Evolutionary conservation across 2,888 invertebrate species (phyloP).

Genomic region (Erannis defoliaria): DNA sequence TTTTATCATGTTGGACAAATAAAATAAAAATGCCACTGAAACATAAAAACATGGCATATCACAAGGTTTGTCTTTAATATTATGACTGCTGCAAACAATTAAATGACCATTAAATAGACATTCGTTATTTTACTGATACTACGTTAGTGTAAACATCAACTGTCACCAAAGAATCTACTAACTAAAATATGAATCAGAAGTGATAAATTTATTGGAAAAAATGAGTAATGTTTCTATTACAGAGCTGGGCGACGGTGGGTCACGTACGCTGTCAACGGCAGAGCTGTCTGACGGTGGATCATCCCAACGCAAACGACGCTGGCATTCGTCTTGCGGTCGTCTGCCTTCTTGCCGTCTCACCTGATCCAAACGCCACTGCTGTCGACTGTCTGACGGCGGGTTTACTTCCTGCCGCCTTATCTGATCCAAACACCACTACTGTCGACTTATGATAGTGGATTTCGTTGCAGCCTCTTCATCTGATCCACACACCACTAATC

Average conservation of each 20-base stretch:
- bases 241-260: conserved; percentile 77
- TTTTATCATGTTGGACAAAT: too few relatives aligned
- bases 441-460: not conserved
- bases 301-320: not conserved
- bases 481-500: not conserved
- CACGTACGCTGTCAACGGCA: conserved; percentile 79
- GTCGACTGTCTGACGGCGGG: not conserved
- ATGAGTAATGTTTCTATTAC: conserved; percentile 41
- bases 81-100: too few relatives aligned
- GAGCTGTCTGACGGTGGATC: conserved; percentile 59
- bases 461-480: not conserved
- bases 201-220: not conserved
- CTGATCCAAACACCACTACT: not conserved
- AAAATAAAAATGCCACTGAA: too few relatives aligned
- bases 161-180: not conserved
- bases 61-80: too few relatives aligned
- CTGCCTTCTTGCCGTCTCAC: not conserved
- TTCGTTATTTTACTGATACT: too few relatives aligned
- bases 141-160: not conserved
- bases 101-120: not conserved
- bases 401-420: not conserved
- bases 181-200: not conserved
- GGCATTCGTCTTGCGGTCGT: not conserved
- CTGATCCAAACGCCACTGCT: conserved; percentile 1
- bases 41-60: too few relatives aligned